These are phyloP conservation scores for Cygnus buccinator DNA, from an alignment of 2,113 vertebrate genomes.

Conservation along the genomic window DNA sequence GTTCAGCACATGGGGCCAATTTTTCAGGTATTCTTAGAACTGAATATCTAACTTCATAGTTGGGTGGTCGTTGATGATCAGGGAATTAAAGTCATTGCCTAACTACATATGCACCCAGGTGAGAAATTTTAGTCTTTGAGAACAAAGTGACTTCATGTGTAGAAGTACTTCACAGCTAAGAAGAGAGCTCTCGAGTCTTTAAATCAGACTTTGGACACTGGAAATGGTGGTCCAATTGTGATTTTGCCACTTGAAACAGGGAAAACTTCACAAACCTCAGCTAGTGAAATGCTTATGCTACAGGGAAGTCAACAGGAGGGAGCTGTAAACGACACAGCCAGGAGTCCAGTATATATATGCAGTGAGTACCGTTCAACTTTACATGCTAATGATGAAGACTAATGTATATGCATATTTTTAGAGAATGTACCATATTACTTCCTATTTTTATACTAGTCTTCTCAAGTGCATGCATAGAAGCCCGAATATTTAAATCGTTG, in stretches of 20 bases:
- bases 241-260: neutral
- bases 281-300: neutral
- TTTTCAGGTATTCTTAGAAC: neutral
- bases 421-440: neutral
- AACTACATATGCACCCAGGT: neutral
- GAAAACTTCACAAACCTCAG: neutral
- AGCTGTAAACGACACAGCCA: neutral
- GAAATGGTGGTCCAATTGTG: neutral
- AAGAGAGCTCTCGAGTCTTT: neutral
- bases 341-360: neutral
- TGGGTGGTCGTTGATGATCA: neutral
- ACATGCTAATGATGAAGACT: neutral
- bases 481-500: neutral
- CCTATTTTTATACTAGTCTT: conserved; percentile 37
- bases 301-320: neutral
- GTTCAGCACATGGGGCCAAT: neutral
- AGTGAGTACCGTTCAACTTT: neutral
- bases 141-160: neutral
- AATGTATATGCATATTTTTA: conserved; percentile 5
- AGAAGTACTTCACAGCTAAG: neutral
- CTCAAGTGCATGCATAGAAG: neutral
- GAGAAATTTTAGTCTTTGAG: neutral
- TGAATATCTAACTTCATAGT: neutral
- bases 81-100: neutral
- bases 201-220: neutral